Base-by-base conservation (phyloP, 1,140 invertebrate genomes). In the Lucilia sericata region DNA sequence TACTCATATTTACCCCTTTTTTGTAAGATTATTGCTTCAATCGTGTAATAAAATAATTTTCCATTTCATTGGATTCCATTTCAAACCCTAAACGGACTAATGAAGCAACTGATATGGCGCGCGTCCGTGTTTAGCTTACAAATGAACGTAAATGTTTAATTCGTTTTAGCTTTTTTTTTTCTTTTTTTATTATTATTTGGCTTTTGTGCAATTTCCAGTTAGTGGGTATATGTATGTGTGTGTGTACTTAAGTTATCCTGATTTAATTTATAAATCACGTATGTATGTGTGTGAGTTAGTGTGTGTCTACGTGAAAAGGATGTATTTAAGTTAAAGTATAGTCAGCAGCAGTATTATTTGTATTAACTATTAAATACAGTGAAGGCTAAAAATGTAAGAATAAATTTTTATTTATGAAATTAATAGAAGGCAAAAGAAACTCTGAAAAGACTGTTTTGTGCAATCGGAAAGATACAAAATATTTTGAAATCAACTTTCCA, bases 91-190 rank as follows among this genome's bases (percentile, higher is more conserved):
- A 49, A 49, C 74, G 12, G 47, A 13, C 42, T 80, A 80, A 80
- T 80, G 76, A 80, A 80, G 76, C 76, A 80, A 70, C 47, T 51
- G 76, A 49, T 49, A 49, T 30, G 25, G 25, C 76, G 65, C 65
- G 42, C 76, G 76, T 80, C 42, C 76, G 76, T 80, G 76, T 80
- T 80, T 49, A 80, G 76, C 42, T 80, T 80, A 80, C 76, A 80
- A 80, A 80, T 80, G 42, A 80, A 80, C 17, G n/a, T 80, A 80
- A 80, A 80, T 80, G 76, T 49, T 80, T 80, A 80, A 80, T 80
- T 80, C 76, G 47, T 49, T 80, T 80, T 80, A 80, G 25, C 25
- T 76, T 80, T 14, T 10, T 49, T 80, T 19, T 25, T 8, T 21
- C 25, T 21, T 21, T 21, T 21, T 42, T 10, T 42, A 3, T 42